Conservation (phyloP, 2,113 vertebrate genomes). For the Peromyscus leucopus region DNA sequence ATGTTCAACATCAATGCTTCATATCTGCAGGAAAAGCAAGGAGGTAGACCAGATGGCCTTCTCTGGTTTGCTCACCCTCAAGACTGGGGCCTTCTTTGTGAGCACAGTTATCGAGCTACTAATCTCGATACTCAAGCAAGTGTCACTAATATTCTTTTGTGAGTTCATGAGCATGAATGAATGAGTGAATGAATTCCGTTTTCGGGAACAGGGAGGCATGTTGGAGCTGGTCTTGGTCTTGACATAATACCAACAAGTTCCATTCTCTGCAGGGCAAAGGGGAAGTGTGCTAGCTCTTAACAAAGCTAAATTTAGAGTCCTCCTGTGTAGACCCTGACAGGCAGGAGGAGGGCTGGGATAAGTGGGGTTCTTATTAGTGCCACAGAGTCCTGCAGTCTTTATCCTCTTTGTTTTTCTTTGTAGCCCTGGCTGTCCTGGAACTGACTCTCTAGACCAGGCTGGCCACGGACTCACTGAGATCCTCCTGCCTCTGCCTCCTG, state of each 20-base stretch:
- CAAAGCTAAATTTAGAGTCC: not conserved
- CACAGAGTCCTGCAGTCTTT: not conserved
- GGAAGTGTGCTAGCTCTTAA: not conserved
- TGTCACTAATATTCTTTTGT: not conserved
- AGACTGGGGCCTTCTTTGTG: not conserved
- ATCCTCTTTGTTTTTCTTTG: not conserved
- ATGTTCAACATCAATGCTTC: not conserved
- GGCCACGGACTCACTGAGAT: not conserved
- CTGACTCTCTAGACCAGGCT: not conserved
- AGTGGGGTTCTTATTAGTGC: not conserved
- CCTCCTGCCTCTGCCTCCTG: not conserved
- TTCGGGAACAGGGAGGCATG: not conserved
- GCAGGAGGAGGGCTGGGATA: rapidly evolving
- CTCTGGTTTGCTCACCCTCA: not conserved
- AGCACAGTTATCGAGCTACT: not conserved
- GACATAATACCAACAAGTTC: not conserved
- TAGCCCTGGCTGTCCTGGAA: not conserved
- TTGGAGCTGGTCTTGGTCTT: not conserved
- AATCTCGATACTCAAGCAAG: not conserved
- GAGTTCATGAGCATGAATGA: not conserved
- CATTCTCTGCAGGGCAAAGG: not conserved
- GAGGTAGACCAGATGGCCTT: not conserved
- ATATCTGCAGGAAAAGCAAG: not conserved
- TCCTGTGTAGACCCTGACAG: not conserved
- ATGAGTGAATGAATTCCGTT: not conserved